Evolutionary conservation across 2,888 invertebrate genomes (phyloP), one percentile per base, ranked within the genome.

Genomic region (Diploptera punctata): DNA sequence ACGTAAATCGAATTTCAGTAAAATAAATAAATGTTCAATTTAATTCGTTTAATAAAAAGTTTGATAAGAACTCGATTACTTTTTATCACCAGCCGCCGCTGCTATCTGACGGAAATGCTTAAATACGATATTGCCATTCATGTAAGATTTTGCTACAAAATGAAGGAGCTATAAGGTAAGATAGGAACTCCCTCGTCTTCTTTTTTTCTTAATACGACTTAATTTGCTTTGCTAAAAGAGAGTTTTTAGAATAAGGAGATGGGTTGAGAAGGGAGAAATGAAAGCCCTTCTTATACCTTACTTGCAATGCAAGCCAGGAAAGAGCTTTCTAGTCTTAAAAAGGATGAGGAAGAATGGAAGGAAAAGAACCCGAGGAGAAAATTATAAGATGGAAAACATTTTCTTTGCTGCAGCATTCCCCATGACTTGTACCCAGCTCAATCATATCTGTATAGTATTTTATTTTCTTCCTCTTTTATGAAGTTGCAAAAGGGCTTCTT

Each of bases 211-310:
- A 67, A 62, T 57, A 57, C 67, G 47, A 67, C 54, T 67, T 71
- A 71, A 71, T 71, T 71, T 67, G 71, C 52, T 71, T 65, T 29
- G 33, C 65, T 54, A 33, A 71, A 65, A 71, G 65, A 43, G 29
- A 43, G 62, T 26, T 24, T 61, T 62, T 67, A 67, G 26, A 70
- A 38, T 18, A 31, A 26, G 65, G 62, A 60, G 67, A 2, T 10
- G 67, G 16, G 9, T 21, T 33, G n/a, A n/a, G n/a, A n/a, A n/a
- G n/a, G n/a, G n/a, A n/a, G n/a, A n/a, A n/a, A n/a, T n/a, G n/a
- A n/a, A n/a, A n/a, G n/a, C n/a, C n/a, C n/a, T n/a, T n/a, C 29
- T 49, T 49, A 67, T 26, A 47, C 19, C 57, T 49, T 52, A 52
- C 43, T 70, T 44, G 33, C 49, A 26, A 70, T 29, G 57, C 16